Evolutionary conservation across 1,140 invertebrate genomes (phyloP), one percentile per base, ranked within the genome.

Genomic region (Bombus confusus): DNA sequence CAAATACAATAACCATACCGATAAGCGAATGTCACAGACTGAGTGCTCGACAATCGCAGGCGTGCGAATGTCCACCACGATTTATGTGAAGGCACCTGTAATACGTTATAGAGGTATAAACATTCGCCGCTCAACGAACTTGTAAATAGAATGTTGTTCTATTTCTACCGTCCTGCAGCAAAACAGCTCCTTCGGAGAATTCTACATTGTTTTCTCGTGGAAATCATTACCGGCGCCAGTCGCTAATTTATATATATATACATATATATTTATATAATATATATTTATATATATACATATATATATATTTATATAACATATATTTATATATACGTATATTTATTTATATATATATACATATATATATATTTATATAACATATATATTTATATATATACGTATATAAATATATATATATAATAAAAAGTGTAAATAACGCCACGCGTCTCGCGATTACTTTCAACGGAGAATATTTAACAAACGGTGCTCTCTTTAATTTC

Each of bases 51-150:
- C 41, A 73, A 73, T 47, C 71, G 71, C 71, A 64, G n/a, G 39
- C 73, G 43, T 4, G 62, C 39, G 71, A 83, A 28, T 34, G 31
- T 66, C n/a, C 73, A 43, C 34, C 69, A 43, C 13, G 39, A 64
- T 59, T 76, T 37, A 43, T 39, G 12, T 43, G n/a, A 88, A 88
- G 83, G 87, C 87, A 88, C 78, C 71, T 85, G 75, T 69, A n/a
- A 73, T 83, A 68, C 18, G 74, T 59, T 85, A 76, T 84, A n/a
- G 52, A 88, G 81, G 64, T 88, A 82, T 47, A 77, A 73, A 85
- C 28, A 73, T 28, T 47, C 72, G 66, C 59, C 9, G 25, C 18
- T 76, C 3, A n/a, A 74, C 31, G 18, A 15, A 6, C 34, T 80
- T 39, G 31, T 71, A 83, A 43, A 69, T 52, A 79, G 28, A 73